Conservation (phyloP, 2,113 vertebrate species). For the Psophia crepitans region DNA sequence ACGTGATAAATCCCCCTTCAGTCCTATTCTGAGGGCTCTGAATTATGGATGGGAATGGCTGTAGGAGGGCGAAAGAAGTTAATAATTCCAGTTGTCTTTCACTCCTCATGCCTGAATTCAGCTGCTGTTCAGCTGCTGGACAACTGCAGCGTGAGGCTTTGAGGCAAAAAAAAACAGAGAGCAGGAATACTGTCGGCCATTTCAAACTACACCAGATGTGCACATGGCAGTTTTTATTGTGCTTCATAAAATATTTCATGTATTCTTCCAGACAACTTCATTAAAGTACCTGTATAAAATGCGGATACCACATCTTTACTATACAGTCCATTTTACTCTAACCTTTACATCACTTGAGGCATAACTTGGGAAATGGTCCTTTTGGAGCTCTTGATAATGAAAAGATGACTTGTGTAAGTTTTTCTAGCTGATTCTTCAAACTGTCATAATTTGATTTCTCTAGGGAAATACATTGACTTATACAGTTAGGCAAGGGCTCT, state of each 20-base stretch:
- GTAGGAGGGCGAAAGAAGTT: not conserved
- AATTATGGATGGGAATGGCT: not conserved
- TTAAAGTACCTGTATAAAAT: not conserved
- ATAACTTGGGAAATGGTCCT: not conserved
- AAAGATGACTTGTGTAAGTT: not conserved
- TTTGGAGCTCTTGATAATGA: not conserved
- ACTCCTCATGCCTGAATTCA: not conserved
- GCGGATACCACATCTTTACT: not conserved
- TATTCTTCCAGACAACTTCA: not conserved
- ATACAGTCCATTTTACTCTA: not conserved
- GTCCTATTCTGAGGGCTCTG: not conserved
- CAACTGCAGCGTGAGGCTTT: not conserved
- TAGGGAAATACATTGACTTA: not conserved
- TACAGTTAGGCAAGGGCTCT: not conserved
- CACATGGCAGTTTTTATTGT: not conserved
- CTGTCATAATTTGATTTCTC: not conserved
- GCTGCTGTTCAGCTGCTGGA: not conserved
- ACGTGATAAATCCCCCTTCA: not conserved
- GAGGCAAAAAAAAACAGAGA: not conserved
- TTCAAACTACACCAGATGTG: not conserved
- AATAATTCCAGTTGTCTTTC: not conserved
- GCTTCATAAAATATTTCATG: not conserved
- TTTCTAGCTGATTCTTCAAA: conserved; percentile 4
- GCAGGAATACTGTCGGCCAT: not conserved
- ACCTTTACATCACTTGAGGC: not conserved